phyloP scores from a whole-genome alignment of 2,888 invertebrate genomes.

The Seira ritae region DNA sequence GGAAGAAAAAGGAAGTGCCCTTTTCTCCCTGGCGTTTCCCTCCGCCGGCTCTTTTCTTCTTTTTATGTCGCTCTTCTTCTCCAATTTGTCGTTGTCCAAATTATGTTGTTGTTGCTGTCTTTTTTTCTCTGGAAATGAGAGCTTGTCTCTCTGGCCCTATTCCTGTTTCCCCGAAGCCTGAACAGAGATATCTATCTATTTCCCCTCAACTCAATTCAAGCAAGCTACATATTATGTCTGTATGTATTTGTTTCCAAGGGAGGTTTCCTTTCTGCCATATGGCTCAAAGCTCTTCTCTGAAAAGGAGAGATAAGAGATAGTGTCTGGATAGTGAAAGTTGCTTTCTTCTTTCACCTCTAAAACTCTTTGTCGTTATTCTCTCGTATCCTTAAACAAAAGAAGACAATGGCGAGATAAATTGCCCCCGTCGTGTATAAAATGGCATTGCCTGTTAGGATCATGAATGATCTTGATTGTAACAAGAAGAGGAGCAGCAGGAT shows the following conservation, averaged over 20 bases:
- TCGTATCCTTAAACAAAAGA: slow-evolving; percentile 18
- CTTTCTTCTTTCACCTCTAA: background rate
- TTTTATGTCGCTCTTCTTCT: slow-evolving; percentile 46
- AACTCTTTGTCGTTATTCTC: too few relatives aligned
- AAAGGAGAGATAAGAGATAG: slow-evolving; percentile 6
- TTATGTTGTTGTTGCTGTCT: slow-evolving; percentile 45
- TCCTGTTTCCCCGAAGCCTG: slow-evolving; percentile 8
- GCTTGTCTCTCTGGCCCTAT: slow-evolving; percentile 21
- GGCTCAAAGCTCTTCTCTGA: background rate
- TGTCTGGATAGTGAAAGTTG: slow-evolving; percentile 18
- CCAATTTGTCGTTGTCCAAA: slow-evolving; percentile 61
- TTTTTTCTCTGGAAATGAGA: slow-evolving; percentile 17
- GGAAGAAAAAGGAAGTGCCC: slow-evolving; percentile 6
- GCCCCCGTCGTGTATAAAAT: background rate
- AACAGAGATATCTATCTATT: background rate
- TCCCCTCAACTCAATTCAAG: background rate
- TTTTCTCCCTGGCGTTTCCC: slow-evolving; percentile 32
- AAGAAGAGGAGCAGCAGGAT: slow-evolving; percentile 6
- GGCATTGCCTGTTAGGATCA: slow-evolving; percentile 9
- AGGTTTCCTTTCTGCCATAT: background rate
- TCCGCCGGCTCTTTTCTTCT: slow-evolving; percentile 30
- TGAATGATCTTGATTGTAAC: slow-evolving; percentile 13
- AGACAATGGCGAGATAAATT: slow-evolving; percentile 24
- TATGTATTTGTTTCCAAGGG: background rate
- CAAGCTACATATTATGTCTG: background rate